A percentile compares a stretch with the other conserved stretches of the same genome.
Evolutionary conservation across 2,888 invertebrate genomes (phyloP).

Genomic region (Neoascia interrupta): DNA sequence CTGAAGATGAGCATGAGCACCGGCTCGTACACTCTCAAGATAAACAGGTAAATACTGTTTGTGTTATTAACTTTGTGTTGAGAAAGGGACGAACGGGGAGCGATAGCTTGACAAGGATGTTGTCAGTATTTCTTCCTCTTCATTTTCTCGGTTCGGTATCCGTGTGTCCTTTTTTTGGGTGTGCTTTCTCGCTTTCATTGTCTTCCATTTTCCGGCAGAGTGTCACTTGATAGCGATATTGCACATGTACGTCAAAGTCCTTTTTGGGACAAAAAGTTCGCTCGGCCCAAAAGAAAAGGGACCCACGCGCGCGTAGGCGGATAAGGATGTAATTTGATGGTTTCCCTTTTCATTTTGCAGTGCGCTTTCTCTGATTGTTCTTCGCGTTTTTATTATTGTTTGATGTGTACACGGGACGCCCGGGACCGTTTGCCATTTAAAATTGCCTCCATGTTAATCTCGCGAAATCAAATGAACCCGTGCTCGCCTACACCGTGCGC

Average conservation of each 20-base stretch:
- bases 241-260: conserved; percentile 24
- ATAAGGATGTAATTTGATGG: conserved; percentile 38
- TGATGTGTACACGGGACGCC: too few relatives aligned
- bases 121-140: conserved; percentile 54
- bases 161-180: conserved; percentile 1
- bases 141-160: conserved; percentile 16
- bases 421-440: too few relatives aligned
- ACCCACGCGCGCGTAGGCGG: conserved; percentile 23
- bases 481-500: too few relatives aligned
- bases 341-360: conserved; percentile 14
- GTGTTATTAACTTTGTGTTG: conserved; percentile 52
- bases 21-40: conserved; percentile 48
- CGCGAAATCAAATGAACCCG: too few relatives aligned
- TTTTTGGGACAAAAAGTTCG: neutral
- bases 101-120: conserved; percentile 57
- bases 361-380: conserved; percentile 7
- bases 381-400: too few relatives aligned
- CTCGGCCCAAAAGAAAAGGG: too few relatives aligned
- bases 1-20: neutral
- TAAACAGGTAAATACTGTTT: conserved; percentile 67
- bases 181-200: conserved; percentile 19
- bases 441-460: too few relatives aligned
- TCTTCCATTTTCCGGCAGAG: conserved; percentile 40
- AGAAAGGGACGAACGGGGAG: neutral
- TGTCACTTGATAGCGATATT: conserved; percentile 8